phyloP scores from a whole-genome alignment of 2,797 vertebrate genomes.

The Threskiornis aethiopicus region DNA sequence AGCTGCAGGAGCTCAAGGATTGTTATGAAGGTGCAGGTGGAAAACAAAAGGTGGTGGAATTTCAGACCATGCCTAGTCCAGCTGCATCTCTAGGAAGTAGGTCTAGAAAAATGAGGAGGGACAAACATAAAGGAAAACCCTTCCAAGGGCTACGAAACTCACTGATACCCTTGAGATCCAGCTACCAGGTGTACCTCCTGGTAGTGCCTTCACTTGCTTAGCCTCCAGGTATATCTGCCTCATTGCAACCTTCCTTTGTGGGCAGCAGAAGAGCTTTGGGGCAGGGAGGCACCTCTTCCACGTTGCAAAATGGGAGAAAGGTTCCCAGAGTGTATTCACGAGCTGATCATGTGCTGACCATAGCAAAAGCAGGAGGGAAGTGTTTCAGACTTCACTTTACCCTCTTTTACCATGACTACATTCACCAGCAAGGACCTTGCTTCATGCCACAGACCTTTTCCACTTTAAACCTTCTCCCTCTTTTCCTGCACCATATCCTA shows the following conservation, averaged over 20 bases:
- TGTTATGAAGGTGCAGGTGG: neutral
- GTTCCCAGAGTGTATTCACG: neutral
- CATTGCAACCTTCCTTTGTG: neutral
- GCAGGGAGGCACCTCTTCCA: neutral
- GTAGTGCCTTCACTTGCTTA: rapidly evolving
- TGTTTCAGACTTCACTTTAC: neutral
- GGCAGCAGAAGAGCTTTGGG: neutral
- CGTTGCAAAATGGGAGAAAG: neutral
- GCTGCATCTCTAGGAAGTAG: neutral
- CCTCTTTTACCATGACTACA: neutral
- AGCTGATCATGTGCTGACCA: neutral
- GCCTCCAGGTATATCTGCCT: neutral
- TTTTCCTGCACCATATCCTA: neutral
- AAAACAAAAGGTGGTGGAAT: neutral
- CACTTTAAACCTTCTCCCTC: neutral
- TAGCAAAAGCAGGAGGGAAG: neutral
- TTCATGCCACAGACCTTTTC: neutral
- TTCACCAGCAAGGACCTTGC: neutral
- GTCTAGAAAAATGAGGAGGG: neutral
- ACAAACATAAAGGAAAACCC: neutral
- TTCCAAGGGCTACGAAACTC: neutral
- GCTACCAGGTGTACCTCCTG: neutral
- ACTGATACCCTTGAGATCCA: neutral
- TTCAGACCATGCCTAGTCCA: neutral
- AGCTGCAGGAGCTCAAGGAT: neutral